Base-by-base conservation (phyloP, 2,113 vertebrate species). In the Tachysurus fulvidraco region DNA sequence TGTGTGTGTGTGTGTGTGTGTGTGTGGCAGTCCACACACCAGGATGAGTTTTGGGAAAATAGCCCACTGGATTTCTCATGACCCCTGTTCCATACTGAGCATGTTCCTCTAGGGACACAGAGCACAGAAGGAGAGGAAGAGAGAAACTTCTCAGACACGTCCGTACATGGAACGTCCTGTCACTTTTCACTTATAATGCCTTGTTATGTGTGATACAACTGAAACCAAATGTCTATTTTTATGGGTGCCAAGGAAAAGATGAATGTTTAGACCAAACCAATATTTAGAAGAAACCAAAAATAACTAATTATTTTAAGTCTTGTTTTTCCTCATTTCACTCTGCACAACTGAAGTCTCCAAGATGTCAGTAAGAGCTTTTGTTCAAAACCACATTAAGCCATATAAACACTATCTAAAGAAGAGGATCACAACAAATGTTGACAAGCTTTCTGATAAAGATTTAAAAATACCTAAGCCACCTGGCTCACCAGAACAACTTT, bases 31-130 rank as follows among this genome's bases (percentile, higher is more conserved):
- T 90, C 89, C 88, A 65, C 69, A 89, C 89, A 87, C 88, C 87
- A 85, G 84, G 85, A 88, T 0, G 55, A 92, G 93, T 88, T 64
- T 96, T 97, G 96, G 95, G 97, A 97, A 97, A 95, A 94, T 93
- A 94, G 90, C 92, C 91, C 83, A 91, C 84, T 91, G 91, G 84
- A 93, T 96, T 97, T 97, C 97, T 97, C 97, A 97, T 93, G 97
- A 97, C 97, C 96, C 95, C 83, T 91, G 91, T 89, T 69, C 92
- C 92, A 87, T 88, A 91, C 83, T 89, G 87, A 91, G 83, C 86
- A 91, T 73, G 90, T 88, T 92, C 91, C 92, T 93, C 91, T 87
- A 82, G 91, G 87, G 89, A 93, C 90, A 91, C 50, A 90, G 55
- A 86, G 67, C 67, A 88, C 71, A 89, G 82, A 36, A 28, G 30